Evolutionary conservation across 2,113 vertebrate species (phyloP), one percentile per base, ranked within the genome.

Genomic region (Raja brachyura): DNA sequence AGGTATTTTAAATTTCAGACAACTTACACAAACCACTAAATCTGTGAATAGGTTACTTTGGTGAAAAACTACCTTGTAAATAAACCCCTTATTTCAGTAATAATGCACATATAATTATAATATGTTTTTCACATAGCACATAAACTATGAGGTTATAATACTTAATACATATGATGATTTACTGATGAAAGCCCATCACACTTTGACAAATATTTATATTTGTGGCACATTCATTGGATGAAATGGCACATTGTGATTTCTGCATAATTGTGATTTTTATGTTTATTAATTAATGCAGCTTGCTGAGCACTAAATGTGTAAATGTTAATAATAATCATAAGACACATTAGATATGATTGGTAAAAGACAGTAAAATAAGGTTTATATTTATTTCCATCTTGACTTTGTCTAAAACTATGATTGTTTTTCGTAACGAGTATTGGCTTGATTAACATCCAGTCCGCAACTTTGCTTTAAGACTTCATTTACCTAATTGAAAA

Each of bases 401-500:
- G 81, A n/a, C 22, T 61, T 48, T 48, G 39, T 48, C 39, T 48
- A 48, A 48, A 48, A 48, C 39, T 48, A 48, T 48, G 39, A 48
- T 48, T 48, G 39, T 48, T 48, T 48, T 48, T 48, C 39, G 39
- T 48, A 48, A 48, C 39, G 39, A 48, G 39, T 31, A 11, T 66
- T 31, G 83, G 59, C 13, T 56, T 61, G 59, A 88, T 88, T 66
- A 33, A n/a, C 5, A 86, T 86, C 81, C 81, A 88, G 83, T 66
- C 59, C 6, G 28, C 59, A 66, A 63, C 2, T 59, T 88, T 88
- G 28, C 3, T 7, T 61, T 88, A 31, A 5, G 28, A 56, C 28
- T 63, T 88, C 63, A 88, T 66, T 63, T 63, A 63, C 83, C 83
- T 88, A 66, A 66, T 66, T 88, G 61, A 88, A 88, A 66, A 88